Conservation (phyloP, 2,797 vertebrate genomes). For the Cygnus olor region DNA sequence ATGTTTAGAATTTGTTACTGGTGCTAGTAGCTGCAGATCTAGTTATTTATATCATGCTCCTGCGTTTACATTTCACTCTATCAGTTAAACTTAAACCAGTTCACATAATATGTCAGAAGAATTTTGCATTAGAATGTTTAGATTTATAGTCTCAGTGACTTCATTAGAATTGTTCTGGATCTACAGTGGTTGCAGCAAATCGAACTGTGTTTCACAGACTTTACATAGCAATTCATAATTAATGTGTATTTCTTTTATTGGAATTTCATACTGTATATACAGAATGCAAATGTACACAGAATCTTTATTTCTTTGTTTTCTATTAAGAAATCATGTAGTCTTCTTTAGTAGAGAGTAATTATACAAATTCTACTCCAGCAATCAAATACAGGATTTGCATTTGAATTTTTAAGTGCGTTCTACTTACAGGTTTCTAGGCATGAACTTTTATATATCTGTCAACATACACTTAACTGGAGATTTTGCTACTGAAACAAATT, state of each 20-base stretch:
- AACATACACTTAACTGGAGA: constrained; percentile 23
- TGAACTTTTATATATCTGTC: constrained; percentile 28
- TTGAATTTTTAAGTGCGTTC: background rate
- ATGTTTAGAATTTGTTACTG: constrained; percentile 61
- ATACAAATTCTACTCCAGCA: background rate
- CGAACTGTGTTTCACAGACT: background rate
- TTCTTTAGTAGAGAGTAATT: background rate
- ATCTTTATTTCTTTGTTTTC: background rate
- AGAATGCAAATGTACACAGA: background rate
- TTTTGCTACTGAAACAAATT: constrained; percentile 56
- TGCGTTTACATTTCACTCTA: constrained; percentile 69
- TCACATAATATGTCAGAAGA: constrained; percentile 33
- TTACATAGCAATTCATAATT: background rate
- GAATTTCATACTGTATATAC: background rate
- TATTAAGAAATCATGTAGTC: background rate
- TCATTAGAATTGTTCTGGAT: background rate
- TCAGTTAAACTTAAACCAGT: constrained; percentile 48
- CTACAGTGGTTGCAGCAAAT: background rate
- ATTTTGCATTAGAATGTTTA: background rate
- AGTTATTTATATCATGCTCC: constrained; percentile 65
- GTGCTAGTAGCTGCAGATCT: constrained; percentile 53
- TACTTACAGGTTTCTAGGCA: constrained; percentile 2
- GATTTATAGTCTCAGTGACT: background rate
- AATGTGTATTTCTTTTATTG: background rate
- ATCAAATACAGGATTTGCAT: background rate